Evolutionary conservation across 2,113 vertebrate genomes (phyloP), one percentile per base, ranked within the genome.

Genomic region (Neogobius melanostomus): DNA sequence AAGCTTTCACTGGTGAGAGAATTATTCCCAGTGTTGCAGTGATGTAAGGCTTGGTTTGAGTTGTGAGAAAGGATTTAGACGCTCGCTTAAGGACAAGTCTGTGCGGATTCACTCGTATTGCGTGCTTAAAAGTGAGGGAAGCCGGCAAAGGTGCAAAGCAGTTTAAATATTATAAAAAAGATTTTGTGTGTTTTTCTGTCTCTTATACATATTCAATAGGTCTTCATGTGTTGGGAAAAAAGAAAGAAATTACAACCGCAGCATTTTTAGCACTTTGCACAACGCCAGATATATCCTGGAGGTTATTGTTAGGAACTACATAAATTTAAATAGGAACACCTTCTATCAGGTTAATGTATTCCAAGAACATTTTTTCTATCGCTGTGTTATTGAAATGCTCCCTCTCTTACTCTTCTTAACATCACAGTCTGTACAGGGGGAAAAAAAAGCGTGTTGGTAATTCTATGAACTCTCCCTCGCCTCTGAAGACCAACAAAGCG

Each of bases 181-280:
- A 75, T 88, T 80, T 84, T 77, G 9, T 89, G 89, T 36, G 28
- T 36, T 36, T 83, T 71, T 45, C 59, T 88, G 48, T 2, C 65
- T 66, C 82, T 81, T 86, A 90, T 91, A 84, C 84, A 92, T 92
- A 91, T 92, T 89, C 75, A 91, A 67, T 15, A 85, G 82, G 71
- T 76, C 76, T 85, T 87, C 79, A 77, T 71, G 68, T 74, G 68
- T 49, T 51, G 16, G 54, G 21, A 28, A 45, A 71, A 72, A 82
- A 84, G 75, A 21, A 83, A 59, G 51, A 62, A 91, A 83, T 89
- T 83, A 88, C 80, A 82, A 83, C 66, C 83, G 67, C 81, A 90
- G 90, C 83, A 85, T 74, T 91, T 92, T 90, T 81, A 76, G 68
- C 21, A 68, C 78, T 69, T 85, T 69, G 79, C 74, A 84, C 81